Evolutionary conservation across 2,113 vertebrate genomes (phyloP), one percentile per base, ranked within the genome.

Genomic region (Sula dactylatra): DNA sequence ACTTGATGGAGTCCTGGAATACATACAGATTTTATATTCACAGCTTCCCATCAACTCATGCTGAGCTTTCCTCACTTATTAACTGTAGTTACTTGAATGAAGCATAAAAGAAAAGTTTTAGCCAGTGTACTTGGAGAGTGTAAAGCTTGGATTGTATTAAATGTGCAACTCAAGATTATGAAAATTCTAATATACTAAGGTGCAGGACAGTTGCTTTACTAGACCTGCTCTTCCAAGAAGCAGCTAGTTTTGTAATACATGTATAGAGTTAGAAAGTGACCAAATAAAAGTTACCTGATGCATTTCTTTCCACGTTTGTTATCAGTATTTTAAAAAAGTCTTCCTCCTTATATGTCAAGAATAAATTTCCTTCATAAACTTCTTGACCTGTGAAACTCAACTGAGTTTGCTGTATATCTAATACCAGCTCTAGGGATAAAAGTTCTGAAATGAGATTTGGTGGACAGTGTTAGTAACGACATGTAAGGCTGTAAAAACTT

Each of bases 201-300:
- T 52, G 27, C n/a, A 84, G 34, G 61, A 32, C 14, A 82, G 16
- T 66, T 82, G 6, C 40, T 90, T 95, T 77, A 44, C 76, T 84
- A 25, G 89, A 47, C 50, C 66, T 61, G 26, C 44, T 97, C 86
- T 82, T 90, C n/a, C n/a, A n/a, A 85, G 81, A 94, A 92, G 32
- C 59, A 87, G 69, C 24, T 90, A 55, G 26, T 79, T 73, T 88
- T 93, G 27, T 88, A 82, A 70, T 40, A 47, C 5, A 2, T 54
- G 20, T 2, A 8, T 18, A 71, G 64, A 95, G 56, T 95, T 91
- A 87, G 16, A 17, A 93, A 85, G 36, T 85, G 69, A 70, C 76
- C 50, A 10, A 73, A 24, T 67, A 45, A 20, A 80, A 69, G 61
- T 49, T 44, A 21, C 36, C n/a, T 73, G 22, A 70, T 58, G 32